phyloP scores from a whole-genome alignment of 2,113 vertebrate genomes.

The Rhabdomys dilectus region DNA sequence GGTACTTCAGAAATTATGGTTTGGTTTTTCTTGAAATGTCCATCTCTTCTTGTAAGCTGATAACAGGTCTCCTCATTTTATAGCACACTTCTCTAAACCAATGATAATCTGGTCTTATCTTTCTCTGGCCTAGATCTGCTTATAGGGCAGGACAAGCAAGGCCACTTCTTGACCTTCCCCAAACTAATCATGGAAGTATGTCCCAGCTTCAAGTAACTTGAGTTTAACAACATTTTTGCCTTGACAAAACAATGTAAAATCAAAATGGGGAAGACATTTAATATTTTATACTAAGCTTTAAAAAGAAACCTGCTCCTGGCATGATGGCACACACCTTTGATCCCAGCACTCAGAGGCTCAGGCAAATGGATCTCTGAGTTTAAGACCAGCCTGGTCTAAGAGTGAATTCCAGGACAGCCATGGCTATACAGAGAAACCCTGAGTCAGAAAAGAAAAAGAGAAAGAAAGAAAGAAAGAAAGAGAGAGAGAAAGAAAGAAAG shows the following conservation, averaged over 20 bases:
- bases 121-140: conserved; percentile 59
- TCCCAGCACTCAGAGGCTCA: not conserved
- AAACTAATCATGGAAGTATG: conserved; percentile 65
- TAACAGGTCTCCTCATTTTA: conserved; percentile 61
- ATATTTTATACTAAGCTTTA: conserved; percentile 86
- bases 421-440: not conserved
- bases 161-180: conserved; percentile 28
- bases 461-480: no score
- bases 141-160: conserved; percentile 33
- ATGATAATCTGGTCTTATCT: not conserved
- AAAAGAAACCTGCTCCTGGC: not conserved
- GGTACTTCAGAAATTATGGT: not conserved
- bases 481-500: not conserved
- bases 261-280: conserved; percentile 86
- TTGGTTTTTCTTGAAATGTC: conserved; percentile 25
- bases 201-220: conserved; percentile 78
- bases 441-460: not conserved
- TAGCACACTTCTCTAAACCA: conserved; percentile 67
- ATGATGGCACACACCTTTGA: not conserved
- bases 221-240: conserved; percentile 79
- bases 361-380: not conserved
- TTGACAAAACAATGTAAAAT: conserved; percentile 87
- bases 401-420: not conserved
- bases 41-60: conserved; percentile 32
- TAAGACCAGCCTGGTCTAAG: not conserved